phyloP scores from a whole-genome alignment of 2,113 vertebrate genomes.

The Phylloscopus trochilus region DNA sequence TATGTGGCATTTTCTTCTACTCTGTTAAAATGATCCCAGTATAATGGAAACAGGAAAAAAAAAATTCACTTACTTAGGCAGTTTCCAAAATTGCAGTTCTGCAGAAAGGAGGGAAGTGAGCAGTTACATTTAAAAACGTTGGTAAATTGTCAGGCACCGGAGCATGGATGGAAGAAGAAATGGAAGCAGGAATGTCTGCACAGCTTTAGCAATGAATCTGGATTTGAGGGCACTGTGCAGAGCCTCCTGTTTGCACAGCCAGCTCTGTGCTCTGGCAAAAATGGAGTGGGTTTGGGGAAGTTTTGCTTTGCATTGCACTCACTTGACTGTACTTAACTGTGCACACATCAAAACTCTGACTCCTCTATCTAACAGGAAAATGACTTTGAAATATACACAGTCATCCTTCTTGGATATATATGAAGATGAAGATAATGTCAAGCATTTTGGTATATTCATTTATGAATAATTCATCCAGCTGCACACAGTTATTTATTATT shows the following conservation, averaged over 20 bases:
- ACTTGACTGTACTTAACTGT: not conserved
- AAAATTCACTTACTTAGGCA: not conserved
- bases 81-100: constrained; percentile 16
- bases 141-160: not conserved
- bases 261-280: not conserved
- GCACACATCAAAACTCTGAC: not conserved
- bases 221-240: not conserved
- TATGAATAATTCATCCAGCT: constrained; percentile 57
- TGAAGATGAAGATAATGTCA: constrained; percentile 33
- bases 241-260: not conserved
- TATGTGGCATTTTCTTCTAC: constrained; percentile 24
- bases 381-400: not conserved
- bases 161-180: not conserved
- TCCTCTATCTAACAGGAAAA: not conserved
- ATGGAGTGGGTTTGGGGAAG: not conserved
- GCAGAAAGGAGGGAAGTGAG: not conserved
- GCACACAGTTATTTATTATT: constrained; percentile 22
- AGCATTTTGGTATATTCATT: constrained; percentile 3
- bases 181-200: not conserved
- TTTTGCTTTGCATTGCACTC: not conserved
- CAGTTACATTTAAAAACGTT: not conserved
- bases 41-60: not conserved
- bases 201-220: not conserved
- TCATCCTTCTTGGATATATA: constrained; percentile 26
- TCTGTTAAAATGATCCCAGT: constrained; percentile 1